These are phyloP conservation scores for Zele albiditarsus DNA, from an alignment of 2,888 invertebrate species.

Conservation along the genomic window DNA sequence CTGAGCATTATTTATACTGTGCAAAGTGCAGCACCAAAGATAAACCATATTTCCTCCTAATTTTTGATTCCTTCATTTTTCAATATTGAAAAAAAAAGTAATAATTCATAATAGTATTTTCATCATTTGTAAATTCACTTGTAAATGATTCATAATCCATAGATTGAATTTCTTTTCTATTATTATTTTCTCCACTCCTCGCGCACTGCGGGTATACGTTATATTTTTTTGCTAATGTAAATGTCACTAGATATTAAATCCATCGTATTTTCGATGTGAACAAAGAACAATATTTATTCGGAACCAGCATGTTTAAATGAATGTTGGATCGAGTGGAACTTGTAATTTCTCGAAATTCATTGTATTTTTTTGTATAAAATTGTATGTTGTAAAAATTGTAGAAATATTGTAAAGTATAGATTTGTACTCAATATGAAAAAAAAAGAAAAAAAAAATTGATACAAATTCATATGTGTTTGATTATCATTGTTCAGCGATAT, in stretches of 20 bases:
- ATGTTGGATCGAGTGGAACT: background rate
- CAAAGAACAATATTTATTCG: background rate
- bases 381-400: background rate
- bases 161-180: conserved; percentile 1
- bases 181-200: background rate
- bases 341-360: conserved; percentile 36
- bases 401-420: background rate
- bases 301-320: background rate
- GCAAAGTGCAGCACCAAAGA: conserved; percentile 68
- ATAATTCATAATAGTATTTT: background rate
- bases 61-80: conserved; percentile 50
- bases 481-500: background rate
- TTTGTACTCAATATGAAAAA: background rate
- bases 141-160: conserved; percentile 43
- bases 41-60: conserved; percentile 57
- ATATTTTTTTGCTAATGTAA: background rate
- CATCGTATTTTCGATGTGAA: background rate
- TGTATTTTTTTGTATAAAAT: conserved; percentile 44
- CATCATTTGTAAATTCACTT: conserved; percentile 18
- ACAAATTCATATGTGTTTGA: background rate
- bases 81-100: conserved; percentile 37
- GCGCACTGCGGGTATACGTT: background rate
- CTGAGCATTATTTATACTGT: conserved; percentile 48
- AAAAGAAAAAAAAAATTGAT: background rate
- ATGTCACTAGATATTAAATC: background rate